These are phyloP conservation scores for Mormyrus proboscirostris DNA, from an alignment of 2,797 vertebrate genomes.

Conservation along the genomic window DNA sequence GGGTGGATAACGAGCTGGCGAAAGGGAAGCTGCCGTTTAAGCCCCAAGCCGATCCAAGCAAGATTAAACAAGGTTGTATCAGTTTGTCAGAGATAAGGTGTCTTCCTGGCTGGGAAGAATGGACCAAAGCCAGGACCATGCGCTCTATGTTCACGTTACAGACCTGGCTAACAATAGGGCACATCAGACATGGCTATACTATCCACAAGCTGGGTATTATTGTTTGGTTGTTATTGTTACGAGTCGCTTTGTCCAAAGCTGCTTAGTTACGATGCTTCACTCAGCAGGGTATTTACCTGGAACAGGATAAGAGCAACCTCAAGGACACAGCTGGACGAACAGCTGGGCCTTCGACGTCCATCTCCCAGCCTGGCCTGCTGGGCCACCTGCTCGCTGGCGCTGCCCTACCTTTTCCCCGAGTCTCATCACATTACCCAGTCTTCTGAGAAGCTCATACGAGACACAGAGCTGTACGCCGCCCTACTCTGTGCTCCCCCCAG, in stretches of 20 bases:
- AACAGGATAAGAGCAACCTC: not conserved
- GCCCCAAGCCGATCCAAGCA: not conserved
- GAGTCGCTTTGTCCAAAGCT: not conserved
- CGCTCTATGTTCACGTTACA: not conserved
- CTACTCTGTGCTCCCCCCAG: not conserved
- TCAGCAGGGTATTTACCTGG: not conserved
- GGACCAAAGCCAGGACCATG: not conserved
- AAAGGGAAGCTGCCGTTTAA: conserved; percentile 11
- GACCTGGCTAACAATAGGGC: not conserved
- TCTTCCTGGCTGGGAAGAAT: not conserved
- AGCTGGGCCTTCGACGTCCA: not conserved
- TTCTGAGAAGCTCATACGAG: not conserved
- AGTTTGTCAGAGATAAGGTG: conserved; percentile 10
- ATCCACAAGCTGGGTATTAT: not conserved
- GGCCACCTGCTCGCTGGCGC: not conserved
- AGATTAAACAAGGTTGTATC: not conserved
- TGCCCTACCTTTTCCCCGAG: not conserved
- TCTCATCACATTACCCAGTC: not conserved
- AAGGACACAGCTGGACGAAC: not conserved
- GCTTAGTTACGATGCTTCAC: not conserved
- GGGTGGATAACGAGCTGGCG: not conserved
- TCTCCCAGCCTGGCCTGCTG: not conserved
- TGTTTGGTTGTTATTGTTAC: not conserved
- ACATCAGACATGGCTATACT: not conserved
- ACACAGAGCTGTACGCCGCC: not conserved